A percentile compares a stretch with the other conserved stretches of the same genome.
Evolutionary conservation across 2,888 invertebrate species (phyloP).

Genomic region (Pomacea canaliculata): DNA sequence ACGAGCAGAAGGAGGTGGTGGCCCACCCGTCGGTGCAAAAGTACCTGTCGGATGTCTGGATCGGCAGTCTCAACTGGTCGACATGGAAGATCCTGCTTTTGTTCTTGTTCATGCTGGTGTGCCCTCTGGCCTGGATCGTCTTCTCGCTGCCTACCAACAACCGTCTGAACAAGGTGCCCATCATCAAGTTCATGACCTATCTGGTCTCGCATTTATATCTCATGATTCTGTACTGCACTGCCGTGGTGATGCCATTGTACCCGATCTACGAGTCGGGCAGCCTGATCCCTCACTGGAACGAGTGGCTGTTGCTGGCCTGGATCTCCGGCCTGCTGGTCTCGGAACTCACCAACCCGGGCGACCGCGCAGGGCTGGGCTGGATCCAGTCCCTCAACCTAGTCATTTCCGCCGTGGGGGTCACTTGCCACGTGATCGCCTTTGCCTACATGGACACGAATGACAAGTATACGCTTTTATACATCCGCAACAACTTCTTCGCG

Average conservation of each 20-base stretch:
- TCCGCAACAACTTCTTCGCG: conserved; percentile 97
- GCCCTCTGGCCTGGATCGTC: conserved; percentile 95
- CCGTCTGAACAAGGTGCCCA: conserved; percentile 97
- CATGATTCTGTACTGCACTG: conserved; percentile 91
- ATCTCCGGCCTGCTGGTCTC: conserved; percentile 93
- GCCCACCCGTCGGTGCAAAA: conserved; percentile 97
- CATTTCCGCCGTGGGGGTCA: conserved; percentile 75
- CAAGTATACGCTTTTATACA: conserved; percentile 82
- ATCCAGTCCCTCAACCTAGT: conserved; percentile 79
- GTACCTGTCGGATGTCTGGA: conserved; percentile 95
- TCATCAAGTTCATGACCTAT: conserved; percentile 99
- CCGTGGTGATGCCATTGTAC: conserved; percentile 71
- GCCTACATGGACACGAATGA: conserved; percentile 70
- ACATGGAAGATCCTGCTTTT: conserved; percentile 93
- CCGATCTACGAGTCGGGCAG: conserved; percentile 66
- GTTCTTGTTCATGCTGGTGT: conserved; percentile 81
- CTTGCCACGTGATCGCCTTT: conserved; percentile 83
- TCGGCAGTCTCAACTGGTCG: conserved; percentile 96
- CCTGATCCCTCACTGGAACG: conserved; percentile 93
- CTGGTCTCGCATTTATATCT: conserved; percentile 98
- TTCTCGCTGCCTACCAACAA: conserved; percentile 95
- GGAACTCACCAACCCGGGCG: conserved; percentile 97
- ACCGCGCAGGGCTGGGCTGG: conserved; percentile 96
- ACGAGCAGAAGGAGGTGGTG: conserved; percentile 94
- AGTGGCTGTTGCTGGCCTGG: conserved; percentile 95